Evolutionary conservation across 2,113 vertebrate genomes (phyloP), one percentile per base, ranked within the genome.

Genomic region (Centropus bengalensis): DNA sequence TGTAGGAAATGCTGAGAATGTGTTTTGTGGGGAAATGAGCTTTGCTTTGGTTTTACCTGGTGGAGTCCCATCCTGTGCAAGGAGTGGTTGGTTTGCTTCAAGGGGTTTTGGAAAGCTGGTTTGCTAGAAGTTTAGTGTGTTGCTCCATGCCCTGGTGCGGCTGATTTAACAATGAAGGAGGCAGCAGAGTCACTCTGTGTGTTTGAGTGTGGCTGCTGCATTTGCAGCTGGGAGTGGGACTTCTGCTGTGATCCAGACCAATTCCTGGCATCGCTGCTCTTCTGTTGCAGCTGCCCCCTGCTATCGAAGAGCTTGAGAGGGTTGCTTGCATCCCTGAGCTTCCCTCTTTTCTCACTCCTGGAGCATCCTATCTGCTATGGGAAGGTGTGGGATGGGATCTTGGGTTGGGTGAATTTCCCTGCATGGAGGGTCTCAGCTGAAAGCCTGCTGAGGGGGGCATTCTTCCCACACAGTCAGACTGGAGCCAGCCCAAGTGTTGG

Each of bases 131-230:
- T 63, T 87, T 59, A 47, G 12, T 44, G 16, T 33, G 54, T n/a
- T 44, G 38, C 33, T 20, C 33, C 8, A 0, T 21, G 63, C 21
- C 33, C 60, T 0, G 3, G 5, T 1, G 3, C n/a, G 33, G 45
- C 58, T 2, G 6, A 24, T 12, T 15, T 11, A 12, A 14, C 30
- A 22, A 20, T 0, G 9, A 14, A 32, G 64, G 55, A 47, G 47
- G 33, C 59, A 18, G 64, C 0, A 0, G 58, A 21, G 14, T 5
- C 6, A 10, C 69, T 74, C 51, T 1, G 0, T 3, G 32, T 2
- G 4, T 59, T 27, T 36, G 63, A 44, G 24, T 0, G 33, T 30
- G 45, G 20, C 23, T 26, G 18, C 44, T 54, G 56, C 36, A 4
- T 49, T 84, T 89, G 38, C 49, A 45, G 59, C 59, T 45, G 32